Percentiles rank a stretch among this genome's conserved stretches.
Evolutionary conservation across 1,140 invertebrate species (phyloP).

Genomic region (Proales similis): DNA sequence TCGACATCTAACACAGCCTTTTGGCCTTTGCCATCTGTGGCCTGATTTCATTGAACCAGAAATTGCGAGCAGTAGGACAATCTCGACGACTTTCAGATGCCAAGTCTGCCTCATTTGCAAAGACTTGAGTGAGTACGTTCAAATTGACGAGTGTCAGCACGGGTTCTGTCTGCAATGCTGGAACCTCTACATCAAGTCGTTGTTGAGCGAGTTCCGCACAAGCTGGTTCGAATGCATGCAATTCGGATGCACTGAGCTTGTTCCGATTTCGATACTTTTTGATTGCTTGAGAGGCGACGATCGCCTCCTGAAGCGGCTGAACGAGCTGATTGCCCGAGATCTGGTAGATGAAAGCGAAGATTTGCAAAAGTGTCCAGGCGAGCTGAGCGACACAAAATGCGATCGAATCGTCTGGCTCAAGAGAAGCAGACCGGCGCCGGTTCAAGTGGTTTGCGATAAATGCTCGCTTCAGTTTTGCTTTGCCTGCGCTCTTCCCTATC

Average conservation of each 20-base stretch:
- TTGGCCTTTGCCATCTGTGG: too few relatives aligned
- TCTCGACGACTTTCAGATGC: too few relatives aligned
- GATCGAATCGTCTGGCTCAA: slow-evolving; percentile 18
- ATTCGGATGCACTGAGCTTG: slow-evolving; percentile 15
- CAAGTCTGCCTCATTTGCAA: too few relatives aligned
- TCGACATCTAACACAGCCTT: too few relatives aligned
- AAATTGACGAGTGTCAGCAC: slow-evolving; percentile 15
- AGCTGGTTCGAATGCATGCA: slow-evolving; percentile 35
- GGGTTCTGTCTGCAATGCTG: slow-evolving; percentile 20
- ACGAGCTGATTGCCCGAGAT: slow-evolving; percentile 7
- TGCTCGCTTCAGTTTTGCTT: slow-evolving; percentile 58
- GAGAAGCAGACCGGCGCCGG: slow-evolving; percentile 8
- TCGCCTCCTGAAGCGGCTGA: slow-evolving; percentile 11
- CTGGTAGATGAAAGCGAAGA: slow-evolving; percentile 35
- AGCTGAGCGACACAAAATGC: slow-evolving; percentile 1
- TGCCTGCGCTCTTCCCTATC: slow-evolving; percentile 88
- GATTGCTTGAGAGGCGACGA: slow-evolving; percentile 5
- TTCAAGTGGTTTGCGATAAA: slow-evolving; percentile 1
- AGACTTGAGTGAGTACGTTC: too few relatives aligned
- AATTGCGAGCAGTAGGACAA: too few relatives aligned
- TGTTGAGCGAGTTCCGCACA: background rate
- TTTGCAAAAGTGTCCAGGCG: slow-evolving; percentile 32
- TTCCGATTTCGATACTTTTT: too few relatives aligned
- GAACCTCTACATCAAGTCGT: slow-evolving; percentile 18
- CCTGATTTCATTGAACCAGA: too few relatives aligned